Conservation (phyloP, 2,113 vertebrate species). For the Glaucomys volans region DNA sequence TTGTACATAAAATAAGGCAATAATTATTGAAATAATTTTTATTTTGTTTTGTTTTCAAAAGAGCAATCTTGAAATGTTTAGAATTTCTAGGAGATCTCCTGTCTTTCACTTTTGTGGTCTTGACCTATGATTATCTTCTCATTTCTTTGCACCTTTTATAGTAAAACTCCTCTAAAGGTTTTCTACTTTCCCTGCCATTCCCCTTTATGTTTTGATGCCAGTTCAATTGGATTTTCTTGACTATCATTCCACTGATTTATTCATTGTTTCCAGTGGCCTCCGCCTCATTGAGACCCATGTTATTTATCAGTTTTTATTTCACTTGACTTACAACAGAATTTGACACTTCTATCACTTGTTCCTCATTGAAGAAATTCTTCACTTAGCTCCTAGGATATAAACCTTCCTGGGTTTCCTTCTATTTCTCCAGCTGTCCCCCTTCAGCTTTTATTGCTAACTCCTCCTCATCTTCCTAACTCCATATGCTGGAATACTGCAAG, state of each 20-base stretch:
- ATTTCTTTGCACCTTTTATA: neutral
- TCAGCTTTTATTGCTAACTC: neutral
- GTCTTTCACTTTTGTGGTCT: neutral
- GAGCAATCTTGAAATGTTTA: neutral
- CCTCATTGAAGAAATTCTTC: neutral
- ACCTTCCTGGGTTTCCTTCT: neutral
- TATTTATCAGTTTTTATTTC: neutral
- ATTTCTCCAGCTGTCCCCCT: neutral
- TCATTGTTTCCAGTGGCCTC: neutral
- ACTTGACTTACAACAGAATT: neutral
- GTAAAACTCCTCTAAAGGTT: neutral
- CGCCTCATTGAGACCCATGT: neutral
- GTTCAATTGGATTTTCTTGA: neutral
- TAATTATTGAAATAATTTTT: neutral
- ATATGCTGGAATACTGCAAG: neutral
- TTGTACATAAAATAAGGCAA: neutral
- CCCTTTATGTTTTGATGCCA: neutral
- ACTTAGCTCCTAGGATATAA: neutral
- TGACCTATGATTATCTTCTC: neutral
- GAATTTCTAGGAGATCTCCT: neutral
- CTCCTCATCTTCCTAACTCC: neutral
- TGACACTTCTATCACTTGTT: neutral
- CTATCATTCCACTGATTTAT: neutral
- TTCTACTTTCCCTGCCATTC: neutral
- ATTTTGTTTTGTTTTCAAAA: constrained; percentile 6